phyloP scores from a whole-genome alignment of 2,797 vertebrate species.

The Coregonus suidteri region DNA sequence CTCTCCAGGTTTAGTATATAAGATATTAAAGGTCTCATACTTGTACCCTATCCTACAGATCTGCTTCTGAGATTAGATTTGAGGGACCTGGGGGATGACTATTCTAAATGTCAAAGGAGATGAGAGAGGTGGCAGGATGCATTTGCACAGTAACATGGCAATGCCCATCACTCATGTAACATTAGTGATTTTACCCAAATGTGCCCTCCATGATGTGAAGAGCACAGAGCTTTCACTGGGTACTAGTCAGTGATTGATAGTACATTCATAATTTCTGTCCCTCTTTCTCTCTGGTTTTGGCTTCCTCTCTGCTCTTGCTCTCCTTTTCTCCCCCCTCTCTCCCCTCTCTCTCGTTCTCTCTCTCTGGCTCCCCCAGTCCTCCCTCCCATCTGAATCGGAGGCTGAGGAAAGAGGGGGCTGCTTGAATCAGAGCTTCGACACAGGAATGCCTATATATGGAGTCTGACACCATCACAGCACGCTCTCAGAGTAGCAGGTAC shows the following conservation, averaged over 20 bases:
- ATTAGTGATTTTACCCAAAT: neutral
- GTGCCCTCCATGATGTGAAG: neutral
- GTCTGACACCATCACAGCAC: conserved; percentile 54
- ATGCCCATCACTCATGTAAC: neutral
- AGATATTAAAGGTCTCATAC: no score
- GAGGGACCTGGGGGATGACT: neutral
- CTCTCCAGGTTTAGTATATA: neutral
- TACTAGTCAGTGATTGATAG: conserved; percentile 8
- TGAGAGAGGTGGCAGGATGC: neutral
- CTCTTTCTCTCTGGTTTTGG: conserved; percentile 26
- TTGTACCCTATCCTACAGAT: neutral
- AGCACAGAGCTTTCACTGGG: neutral
- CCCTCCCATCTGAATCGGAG: conserved; percentile 67
- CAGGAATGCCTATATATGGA: conserved; percentile 83
- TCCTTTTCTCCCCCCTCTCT: no score
- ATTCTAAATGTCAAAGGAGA: neutral
- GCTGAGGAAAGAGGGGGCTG: conserved; percentile 70
- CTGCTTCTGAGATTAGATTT: neutral
- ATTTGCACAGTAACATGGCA: neutral
- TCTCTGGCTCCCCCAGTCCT: conserved; percentile 20
- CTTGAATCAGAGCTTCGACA: conserved; percentile 64
- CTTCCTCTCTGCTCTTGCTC: no score
- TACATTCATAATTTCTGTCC: conserved; percentile 28
- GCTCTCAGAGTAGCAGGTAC: conserved; percentile 71
- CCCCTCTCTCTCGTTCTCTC: no score